phyloP scores from a whole-genome alignment of 2,888 invertebrate species.

The Eupsilia transversa region DNA sequence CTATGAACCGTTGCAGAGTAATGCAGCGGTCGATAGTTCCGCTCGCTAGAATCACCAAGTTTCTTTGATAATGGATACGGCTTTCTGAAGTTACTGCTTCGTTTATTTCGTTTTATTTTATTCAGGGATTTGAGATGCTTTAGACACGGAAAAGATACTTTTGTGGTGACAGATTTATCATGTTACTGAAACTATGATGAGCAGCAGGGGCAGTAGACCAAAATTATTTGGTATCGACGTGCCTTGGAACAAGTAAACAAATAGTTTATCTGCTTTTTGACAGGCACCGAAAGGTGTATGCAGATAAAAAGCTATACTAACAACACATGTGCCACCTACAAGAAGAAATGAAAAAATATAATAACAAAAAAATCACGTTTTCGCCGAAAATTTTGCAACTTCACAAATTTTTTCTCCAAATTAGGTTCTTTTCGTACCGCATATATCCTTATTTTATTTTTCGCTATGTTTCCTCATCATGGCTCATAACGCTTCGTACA shows the following conservation, averaged over 20 bases:
- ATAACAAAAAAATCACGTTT: not conserved
- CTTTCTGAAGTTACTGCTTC: conserved; percentile 63
- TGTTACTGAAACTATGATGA: conserved; percentile 3
- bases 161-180: conserved; percentile 17
- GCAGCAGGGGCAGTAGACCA: not conserved
- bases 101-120: conserved; percentile 57
- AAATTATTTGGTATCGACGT: not conserved
- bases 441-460: conserved; percentile 58
- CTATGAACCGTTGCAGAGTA: conserved; percentile 65
- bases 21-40: conserved; percentile 74
- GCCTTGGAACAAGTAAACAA: not conserved
- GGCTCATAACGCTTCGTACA: conserved; percentile 67
- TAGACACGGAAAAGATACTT: conserved; percentile 10
- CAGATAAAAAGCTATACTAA: not conserved
- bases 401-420: conserved; percentile 42
- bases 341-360: not conserved
- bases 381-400: conserved; percentile 9
- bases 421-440: conserved; percentile 23
- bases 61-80: conserved; percentile 69
- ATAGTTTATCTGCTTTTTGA: not conserved
- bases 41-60: conserved; percentile 54
- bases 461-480: conserved; percentile 59
- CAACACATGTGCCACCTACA: not conserved
- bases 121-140: conserved; percentile 43
- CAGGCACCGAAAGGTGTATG: not conserved